phyloP scores from a whole-genome alignment of 2,888 invertebrate genomes.

The Cyclophora punctaria region DNA sequence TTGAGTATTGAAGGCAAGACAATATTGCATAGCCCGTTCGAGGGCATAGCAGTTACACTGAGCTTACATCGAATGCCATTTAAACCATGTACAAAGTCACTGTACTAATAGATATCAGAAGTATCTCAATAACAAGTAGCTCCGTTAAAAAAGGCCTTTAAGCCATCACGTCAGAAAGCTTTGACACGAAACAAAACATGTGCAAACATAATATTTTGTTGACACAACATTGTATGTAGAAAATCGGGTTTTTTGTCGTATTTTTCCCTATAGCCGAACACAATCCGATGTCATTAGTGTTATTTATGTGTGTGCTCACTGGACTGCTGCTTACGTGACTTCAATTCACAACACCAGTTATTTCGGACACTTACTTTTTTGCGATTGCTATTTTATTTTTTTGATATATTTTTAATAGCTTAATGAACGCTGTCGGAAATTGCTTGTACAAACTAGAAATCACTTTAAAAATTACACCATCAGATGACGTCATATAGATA shows the following conservation, averaged over 20 bases:
- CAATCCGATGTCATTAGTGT: conserved; percentile 67
- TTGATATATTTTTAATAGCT: no score
- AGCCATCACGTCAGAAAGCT: conserved; percentile 11
- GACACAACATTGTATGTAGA: conserved; percentile 17
- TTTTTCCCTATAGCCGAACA: conserved; percentile 39
- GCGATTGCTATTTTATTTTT: conserved; percentile 32
- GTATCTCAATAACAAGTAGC: background rate
- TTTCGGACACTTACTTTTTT: conserved; percentile 34
- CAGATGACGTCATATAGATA: no score
- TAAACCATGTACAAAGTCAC: no score
- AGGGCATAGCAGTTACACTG: no score
- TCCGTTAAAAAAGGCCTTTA: conserved; percentile 3
- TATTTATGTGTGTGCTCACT: conserved; percentile 61
- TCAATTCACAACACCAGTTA: conserved; percentile 39
- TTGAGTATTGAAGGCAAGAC: no score
- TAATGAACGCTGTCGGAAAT: no score
- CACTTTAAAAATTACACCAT: no score
- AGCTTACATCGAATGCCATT: no score
- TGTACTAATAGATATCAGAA: no score
- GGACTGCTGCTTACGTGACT: conserved; percentile 38
- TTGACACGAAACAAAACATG: conserved; percentile 16
- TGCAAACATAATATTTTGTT: conserved; percentile 22
- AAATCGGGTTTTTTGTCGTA: conserved; percentile 13
- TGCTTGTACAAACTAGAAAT: no score
- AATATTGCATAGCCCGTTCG: no score